Evolutionary conservation across 2,113 vertebrate species (phyloP).

Genomic region (Fulmarus glacialis): DNA sequence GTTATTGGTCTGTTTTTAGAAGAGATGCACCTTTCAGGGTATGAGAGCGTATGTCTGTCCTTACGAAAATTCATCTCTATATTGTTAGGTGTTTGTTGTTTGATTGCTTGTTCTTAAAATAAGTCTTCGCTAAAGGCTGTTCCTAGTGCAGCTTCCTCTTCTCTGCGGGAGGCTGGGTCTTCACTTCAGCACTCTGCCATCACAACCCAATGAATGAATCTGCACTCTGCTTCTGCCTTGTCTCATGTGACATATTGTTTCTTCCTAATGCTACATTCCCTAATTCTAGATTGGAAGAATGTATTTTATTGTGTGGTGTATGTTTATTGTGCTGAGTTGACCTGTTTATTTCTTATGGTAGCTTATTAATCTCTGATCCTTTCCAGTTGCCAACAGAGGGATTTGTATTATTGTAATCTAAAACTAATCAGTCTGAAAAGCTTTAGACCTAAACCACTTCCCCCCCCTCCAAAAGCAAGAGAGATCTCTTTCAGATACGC

Average conservation of each 20-base stretch:
- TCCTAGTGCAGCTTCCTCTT: background rate
- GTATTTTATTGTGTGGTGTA: background rate
- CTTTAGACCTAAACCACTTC: background rate
- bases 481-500: background rate
- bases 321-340: background rate
- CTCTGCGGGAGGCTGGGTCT: background rate
- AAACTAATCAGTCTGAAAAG: background rate
- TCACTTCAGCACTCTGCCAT: background rate
- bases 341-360: background rate
- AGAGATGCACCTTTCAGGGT: background rate
- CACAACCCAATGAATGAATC: background rate
- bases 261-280: background rate
- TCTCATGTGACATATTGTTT: background rate
- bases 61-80: background rate
- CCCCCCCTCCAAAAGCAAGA: background rate
- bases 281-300: background rate
- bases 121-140: background rate
- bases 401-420: background rate
- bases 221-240: background rate
- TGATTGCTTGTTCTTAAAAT: background rate
- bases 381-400: background rate
- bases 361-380: background rate
- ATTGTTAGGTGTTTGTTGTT: background rate
- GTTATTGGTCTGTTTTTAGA: background rate
- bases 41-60: background rate